Evolutionary conservation across 2,888 invertebrate genomes (phyloP), one percentile per base, ranked within the genome.

Genomic region (Cinara cedri): DNA sequence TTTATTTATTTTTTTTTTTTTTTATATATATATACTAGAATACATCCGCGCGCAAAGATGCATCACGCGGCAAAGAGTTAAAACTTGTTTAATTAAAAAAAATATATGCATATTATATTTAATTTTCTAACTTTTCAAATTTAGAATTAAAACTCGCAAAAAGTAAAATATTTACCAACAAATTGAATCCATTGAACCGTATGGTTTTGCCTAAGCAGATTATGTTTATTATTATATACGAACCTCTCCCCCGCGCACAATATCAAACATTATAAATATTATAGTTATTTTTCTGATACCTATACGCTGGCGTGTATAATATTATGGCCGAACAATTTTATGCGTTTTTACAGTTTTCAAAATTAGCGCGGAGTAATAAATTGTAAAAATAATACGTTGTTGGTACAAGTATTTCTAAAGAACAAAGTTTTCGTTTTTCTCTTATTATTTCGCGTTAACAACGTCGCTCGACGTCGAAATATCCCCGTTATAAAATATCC

Each of bases 51-150:
- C 16, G 11, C 26, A 13, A 2, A 68, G 24, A 51, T 49, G n/a
- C 34, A 34, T 34, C 21, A 6, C 24, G 49, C 13, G 26, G n/a
- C n/a, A 26, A n/a, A 68, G 49, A 16, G 24, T 68, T 9, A 34
- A 68, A 51, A 68, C 19, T 51, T 68, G 51, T 51, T 68, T 68
- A 34, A 70, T 42, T 54, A 19, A 70, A 54, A 42, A 54, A 42
- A 19, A 54, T 19, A 54, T n/a, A 34, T 54, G 16, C 16, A 63
- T 60, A 55, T 55, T 44, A 26, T 21, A 65, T 44, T 65, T 13
- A 16, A 71, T 24, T 57, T 71, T 21, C 21, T 21, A 71, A 57
- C 42, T 72, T 72, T 72, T 26, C 6, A 42, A 49, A 62, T 46
- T 24, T 62, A 49, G 49, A 60, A 60, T 34, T 49, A 62, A 46